phyloP scores from a whole-genome alignment of 64 coral and sea anemone genomes.

The Stylophora pistillata region DNA sequence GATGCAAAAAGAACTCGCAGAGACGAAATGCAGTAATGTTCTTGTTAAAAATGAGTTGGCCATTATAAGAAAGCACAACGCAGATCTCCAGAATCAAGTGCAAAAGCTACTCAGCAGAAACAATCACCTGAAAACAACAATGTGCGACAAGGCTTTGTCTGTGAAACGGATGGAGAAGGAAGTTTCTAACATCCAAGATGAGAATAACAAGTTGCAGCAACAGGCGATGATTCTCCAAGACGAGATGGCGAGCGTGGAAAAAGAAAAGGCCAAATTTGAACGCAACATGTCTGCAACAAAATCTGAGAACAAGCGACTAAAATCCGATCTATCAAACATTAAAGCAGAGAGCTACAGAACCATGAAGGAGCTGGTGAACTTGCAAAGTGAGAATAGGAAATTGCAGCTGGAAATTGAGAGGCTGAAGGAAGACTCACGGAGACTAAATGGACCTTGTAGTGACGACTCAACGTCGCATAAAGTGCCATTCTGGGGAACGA shows the following conservation, averaged over 20 bases:
- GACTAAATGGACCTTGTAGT: slow-evolving; percentile 12
- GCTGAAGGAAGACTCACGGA: slow-evolving; percentile 29
- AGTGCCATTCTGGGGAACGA: neutral
- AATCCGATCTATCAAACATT: slow-evolving; percentile 72
- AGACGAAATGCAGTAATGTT: slow-evolving; percentile 82
- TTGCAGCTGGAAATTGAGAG: slow-evolving; percentile 70
- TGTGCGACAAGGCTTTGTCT: slow-evolving; percentile 67
- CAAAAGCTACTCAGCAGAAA: slow-evolving; percentile 83
- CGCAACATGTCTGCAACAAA: slow-evolving; percentile 82
- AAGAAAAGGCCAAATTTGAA: slow-evolving; percentile 81
- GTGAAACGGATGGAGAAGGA: slow-evolving; percentile 86
- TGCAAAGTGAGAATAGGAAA: slow-evolving; percentile 82
- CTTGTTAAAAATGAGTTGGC: slow-evolving; percentile 83
- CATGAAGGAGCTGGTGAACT: slow-evolving; percentile 84
- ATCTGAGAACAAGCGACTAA: slow-evolving; percentile 79
- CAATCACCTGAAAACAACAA: slow-evolving; percentile 78
- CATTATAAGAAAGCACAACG: slow-evolving; percentile 80
- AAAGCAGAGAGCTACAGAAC: slow-evolving; percentile 85
- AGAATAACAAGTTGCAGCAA: slow-evolving; percentile 70
- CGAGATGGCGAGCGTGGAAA: slow-evolving; percentile 77
- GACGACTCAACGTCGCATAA: slow-evolving; percentile 15
- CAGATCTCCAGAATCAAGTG: slow-evolving; percentile 80
- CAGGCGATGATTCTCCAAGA: slow-evolving; percentile 61
- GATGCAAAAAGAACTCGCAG: slow-evolving; percentile 82
- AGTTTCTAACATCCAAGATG: slow-evolving; percentile 55